Conservation (phyloP, 2,888 invertebrate species). For the Xylota sylvarum region DNA sequence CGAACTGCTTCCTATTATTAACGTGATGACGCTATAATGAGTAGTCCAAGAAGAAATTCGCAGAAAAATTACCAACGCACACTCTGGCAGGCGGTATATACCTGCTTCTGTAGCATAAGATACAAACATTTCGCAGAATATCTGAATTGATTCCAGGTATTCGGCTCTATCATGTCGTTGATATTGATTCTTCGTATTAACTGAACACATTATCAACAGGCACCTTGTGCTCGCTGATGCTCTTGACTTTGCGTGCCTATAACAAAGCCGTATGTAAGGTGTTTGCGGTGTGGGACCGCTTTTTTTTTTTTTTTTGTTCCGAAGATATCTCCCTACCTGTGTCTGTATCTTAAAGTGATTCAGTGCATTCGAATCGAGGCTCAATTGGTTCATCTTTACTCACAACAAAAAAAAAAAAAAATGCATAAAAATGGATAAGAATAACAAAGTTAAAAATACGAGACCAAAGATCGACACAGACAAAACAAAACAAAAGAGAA, state of each 20-base stretch:
- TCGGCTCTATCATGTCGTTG: conserved; percentile 10
- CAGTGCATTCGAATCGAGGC: conserved; percentile 24
- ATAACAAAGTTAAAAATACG: conserved; percentile 61
- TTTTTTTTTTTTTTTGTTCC: not conserved
- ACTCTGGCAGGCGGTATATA: not conserved
- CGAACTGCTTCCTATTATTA: conserved; percentile 37
- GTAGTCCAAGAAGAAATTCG: conserved; percentile 42
- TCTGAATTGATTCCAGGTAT: conserved; percentile 65
- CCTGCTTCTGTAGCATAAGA: not conserved
- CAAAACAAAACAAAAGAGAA: conserved; percentile 51
- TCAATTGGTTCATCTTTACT: conserved; percentile 48
- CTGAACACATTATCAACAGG: conserved; percentile 47
- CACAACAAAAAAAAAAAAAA: conserved; percentile 25
- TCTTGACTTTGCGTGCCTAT: conserved; percentile 55
- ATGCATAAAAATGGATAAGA: conserved; percentile 49
- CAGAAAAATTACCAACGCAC: conserved; percentile 34
- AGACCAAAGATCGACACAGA: conserved; percentile 39
- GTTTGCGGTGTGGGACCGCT: conserved; percentile 34
- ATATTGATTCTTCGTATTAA: conserved; percentile 60
- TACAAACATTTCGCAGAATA: conserved; percentile 46
- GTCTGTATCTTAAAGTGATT: conserved; percentile 38
- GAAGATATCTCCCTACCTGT: conserved; percentile 1
- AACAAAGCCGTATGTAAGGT: conserved; percentile 26
- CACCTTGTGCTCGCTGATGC: conserved; percentile 19
- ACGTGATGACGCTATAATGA: conserved; percentile 50